A percentile compares a stretch with the other conserved stretches of the same genome.
Conservation (phyloP, 2,797 vertebrate genomes). For the Myotis myotis region DNA sequence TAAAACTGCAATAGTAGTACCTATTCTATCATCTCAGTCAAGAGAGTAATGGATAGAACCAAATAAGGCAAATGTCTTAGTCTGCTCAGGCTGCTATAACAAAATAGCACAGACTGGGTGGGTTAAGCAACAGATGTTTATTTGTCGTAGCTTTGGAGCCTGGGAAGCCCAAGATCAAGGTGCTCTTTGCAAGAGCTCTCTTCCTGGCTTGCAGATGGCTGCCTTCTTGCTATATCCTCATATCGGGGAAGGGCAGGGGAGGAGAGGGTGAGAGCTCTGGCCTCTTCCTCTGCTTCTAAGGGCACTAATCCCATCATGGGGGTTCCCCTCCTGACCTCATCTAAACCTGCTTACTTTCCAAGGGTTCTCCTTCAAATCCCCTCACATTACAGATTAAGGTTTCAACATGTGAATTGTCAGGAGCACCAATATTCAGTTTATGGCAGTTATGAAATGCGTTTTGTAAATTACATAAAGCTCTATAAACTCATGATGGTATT, state of each 20-base stretch:
- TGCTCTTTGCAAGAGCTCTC: not conserved
- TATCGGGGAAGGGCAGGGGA: rapidly evolving
- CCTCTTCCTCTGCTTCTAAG: not conserved
- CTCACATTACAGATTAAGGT: not conserved
- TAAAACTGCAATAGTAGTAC: not conserved
- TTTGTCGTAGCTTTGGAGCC: not conserved
- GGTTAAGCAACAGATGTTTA: not conserved
- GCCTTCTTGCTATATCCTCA: not conserved
- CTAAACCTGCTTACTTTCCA: not conserved
- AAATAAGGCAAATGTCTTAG: not conserved
- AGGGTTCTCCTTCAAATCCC: not conserved
- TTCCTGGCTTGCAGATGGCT: not conserved
- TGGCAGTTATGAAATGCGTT: not conserved
- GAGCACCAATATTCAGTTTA: not conserved
- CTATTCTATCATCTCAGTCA: not conserved
- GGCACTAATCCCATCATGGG: not conserved
- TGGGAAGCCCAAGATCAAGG: not conserved
- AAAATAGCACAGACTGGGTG: not conserved
- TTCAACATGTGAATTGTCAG: not conserved
- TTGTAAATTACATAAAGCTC: not conserved
- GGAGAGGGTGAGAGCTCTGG: too few relatives aligned
- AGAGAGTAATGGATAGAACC: not conserved
- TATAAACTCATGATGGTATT: not conserved
- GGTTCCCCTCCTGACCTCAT: not conserved
- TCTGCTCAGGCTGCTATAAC: not conserved